A percentile compares a stretch with the other conserved stretches of the same genome.
Conservation (phyloP, 2,888 invertebrate genomes). For the Choristoneura rosaceana region DNA sequence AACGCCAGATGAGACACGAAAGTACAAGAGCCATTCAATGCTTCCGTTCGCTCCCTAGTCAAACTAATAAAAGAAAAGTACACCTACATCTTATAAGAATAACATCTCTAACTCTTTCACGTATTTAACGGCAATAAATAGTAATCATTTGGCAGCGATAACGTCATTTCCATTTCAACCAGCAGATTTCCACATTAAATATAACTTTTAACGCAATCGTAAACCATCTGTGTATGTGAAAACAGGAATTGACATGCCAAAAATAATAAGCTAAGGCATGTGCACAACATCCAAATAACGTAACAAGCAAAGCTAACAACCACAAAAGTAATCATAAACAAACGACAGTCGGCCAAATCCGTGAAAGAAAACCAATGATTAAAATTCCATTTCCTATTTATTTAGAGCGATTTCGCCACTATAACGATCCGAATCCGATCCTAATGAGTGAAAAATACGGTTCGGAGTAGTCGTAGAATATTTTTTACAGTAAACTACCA, state of each 20-base stretch:
- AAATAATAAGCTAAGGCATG: background rate
- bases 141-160: background rate
- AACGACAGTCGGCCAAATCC: background rate
- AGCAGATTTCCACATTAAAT: background rate
- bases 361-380: background rate
- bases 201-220: background rate
- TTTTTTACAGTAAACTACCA: no score
- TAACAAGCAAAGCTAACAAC: background rate
- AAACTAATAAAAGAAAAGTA: slow-evolving; percentile 32
- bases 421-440: no score
- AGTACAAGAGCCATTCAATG: slow-evolving; percentile 28
- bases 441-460: no score
- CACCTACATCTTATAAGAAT: slow-evolving; percentile 1
- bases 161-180: background rate
- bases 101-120: background rate
- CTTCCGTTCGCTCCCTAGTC: slow-evolving; percentile 17
- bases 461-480: no score
- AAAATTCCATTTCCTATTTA: background rate
- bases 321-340: background rate
- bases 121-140: background rate
- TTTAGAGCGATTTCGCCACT: background rate
- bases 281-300: no score
- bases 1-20: slow-evolving; percentile 36
- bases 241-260: background rate
- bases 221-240: background rate